Evolutionary conservation across 2,888 invertebrate genomes (phyloP).

Genomic region (Tethea ocularis): DNA sequence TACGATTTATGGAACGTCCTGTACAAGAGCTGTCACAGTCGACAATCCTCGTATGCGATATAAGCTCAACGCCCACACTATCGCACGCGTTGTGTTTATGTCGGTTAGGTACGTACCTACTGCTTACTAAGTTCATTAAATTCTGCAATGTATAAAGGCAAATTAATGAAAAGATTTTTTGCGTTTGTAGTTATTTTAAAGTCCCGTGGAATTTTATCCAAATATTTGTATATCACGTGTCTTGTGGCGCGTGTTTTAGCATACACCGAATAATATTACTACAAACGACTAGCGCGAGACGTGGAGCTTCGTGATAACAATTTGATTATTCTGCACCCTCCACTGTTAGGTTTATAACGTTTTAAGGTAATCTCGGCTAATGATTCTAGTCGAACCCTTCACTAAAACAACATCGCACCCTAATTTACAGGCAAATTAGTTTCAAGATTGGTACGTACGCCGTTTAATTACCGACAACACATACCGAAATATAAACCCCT

Average conservation of each 20-base stretch:
- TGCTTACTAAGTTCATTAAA: slow-evolving; percentile 6
- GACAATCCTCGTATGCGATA: slow-evolving; percentile 22
- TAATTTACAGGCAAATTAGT: slow-evolving; percentile 59
- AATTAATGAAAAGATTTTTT: neutral
- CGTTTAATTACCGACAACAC: slow-evolving; percentile 35
- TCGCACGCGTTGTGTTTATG: neutral
- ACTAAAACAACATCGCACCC: slow-evolving; percentile 58
- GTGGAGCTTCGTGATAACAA: slow-evolving; percentile 61
- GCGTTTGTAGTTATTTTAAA: neutral
- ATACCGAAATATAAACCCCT: slow-evolving; percentile 8
- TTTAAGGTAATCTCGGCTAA: slow-evolving; percentile 61
- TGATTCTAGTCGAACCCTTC: slow-evolving; percentile 54
- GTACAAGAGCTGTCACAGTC: slow-evolving; percentile 20
- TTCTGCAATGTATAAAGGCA: neutral
- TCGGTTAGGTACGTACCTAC: neutral
- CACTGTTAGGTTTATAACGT: slow-evolving; percentile 35
- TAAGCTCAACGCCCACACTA: slow-evolving; percentile 10
- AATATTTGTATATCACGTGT: neutral
- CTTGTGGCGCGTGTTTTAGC: slow-evolving; percentile 48
- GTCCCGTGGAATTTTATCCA: neutral
- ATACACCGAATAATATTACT: slow-evolving; percentile 50
- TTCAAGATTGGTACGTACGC: slow-evolving; percentile 33
- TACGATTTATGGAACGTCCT: slow-evolving; percentile 48
- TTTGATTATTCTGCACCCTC: slow-evolving; percentile 61
- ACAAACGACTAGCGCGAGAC: slow-evolving; percentile 46